Evolutionary conservation across 2,113 vertebrate genomes (phyloP).

Genomic region (Ochotona curzoniae): DNA sequence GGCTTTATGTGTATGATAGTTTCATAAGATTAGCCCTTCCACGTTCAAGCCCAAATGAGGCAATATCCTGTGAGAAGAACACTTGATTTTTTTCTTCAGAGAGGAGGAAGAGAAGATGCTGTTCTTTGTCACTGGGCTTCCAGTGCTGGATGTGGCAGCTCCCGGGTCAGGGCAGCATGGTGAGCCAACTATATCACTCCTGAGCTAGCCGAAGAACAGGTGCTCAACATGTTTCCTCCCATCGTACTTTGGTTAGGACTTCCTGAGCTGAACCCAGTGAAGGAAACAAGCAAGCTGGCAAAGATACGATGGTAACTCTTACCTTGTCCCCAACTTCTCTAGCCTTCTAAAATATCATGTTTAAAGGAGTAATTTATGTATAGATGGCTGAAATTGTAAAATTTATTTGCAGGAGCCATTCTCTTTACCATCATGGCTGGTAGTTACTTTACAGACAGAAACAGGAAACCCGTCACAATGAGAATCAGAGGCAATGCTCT

Average conservation of each 20-base stretch:
- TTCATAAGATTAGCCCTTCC: not conserved
- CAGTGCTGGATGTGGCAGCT: not conserved
- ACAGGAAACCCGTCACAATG: not conserved
- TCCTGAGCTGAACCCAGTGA: not conserved
- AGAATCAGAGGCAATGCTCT: not conserved
- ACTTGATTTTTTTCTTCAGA: not conserved
- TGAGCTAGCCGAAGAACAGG: not conserved
- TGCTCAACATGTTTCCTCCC: not conserved
- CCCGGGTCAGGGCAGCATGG: not conserved
- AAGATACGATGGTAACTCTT: not conserved
- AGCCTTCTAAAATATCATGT: not conserved
- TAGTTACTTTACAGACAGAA: constrained; percentile 10
- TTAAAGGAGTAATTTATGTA: constrained; percentile 6
- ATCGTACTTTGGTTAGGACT: not conserved
- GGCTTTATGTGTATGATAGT: not conserved
- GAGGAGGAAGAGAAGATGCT: not conserved
- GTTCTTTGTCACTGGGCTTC: not conserved
- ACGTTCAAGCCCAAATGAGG: not conserved
- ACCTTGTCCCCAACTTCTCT: not conserved
- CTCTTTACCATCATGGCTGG: not conserved
- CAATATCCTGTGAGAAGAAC: not conserved
- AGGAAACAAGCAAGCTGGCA: not conserved
- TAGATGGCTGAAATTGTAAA: not conserved
- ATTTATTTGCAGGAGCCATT: not conserved
- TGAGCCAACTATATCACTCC: not conserved